Base-by-base conservation (phyloP, 1,140 invertebrate genomes). In the Wasmannia auropunctata region DNA sequence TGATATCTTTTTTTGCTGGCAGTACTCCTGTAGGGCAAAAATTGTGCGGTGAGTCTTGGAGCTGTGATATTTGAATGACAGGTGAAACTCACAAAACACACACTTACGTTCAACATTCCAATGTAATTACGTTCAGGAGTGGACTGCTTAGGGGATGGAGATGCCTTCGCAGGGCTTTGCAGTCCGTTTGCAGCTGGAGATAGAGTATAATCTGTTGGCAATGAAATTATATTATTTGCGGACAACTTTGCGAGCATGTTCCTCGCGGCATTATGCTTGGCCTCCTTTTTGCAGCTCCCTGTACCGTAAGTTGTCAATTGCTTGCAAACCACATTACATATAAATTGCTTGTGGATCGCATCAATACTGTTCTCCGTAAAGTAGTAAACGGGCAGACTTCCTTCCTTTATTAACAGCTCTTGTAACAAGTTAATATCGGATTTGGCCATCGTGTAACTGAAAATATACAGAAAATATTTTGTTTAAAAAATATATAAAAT, bases 181-280 rank as follows among this genome's bases (percentile, higher is more conserved):
- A 4, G 0, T 4, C 19, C 11, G 14, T 74, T 31, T 22, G 0
- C 7, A 40, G 37, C 16, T 67, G 56, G 16, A 46, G 60, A 16
- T 63, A 10, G n/a, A 37, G 3, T 31, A 54, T n/a, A n/a, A n/a
- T 31, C 25, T 6, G 5, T 8, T n/a, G 51, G 25, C 4, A 56
- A 8, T 2, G 16, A 22, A 67, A 37, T 10, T 51, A 34, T 2
- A 46, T 28, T 37, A 11, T 31, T 11, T 49, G 14, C 0, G 1
- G 3, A 3, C 1, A 86, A 22, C 10, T 72, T 7, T 31, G 3
- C 51, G 8, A 86, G 28, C 77, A 86, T 83, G 0, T 72, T 54
- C 5, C 40, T 2, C 7, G 85, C 85, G 46, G 85, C 85, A 65
- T 83, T 46, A 10, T 63, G 37, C 25, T 86, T 86, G 22, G 85